These are phyloP conservation scores for Thysanoteuthis rhombus DNA, from an alignment of 2,888 invertebrate genomes.

Conservation along the genomic window DNA sequence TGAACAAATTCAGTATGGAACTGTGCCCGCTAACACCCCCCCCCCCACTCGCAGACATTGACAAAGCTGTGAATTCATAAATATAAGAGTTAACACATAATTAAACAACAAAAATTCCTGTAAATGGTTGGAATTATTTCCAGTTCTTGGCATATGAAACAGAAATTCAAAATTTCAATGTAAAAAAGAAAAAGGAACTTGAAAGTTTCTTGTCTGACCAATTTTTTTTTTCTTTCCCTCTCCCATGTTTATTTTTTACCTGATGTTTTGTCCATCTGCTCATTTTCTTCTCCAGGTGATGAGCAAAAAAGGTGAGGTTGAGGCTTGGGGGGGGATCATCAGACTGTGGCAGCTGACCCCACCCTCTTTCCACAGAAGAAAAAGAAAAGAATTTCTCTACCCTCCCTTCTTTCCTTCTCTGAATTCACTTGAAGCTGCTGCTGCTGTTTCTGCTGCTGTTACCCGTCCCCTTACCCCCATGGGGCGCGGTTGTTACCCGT, in stretches of 20 bases:
- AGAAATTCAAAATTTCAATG: not conserved
- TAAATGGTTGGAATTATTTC: not conserved
- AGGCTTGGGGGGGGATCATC: not conserved
- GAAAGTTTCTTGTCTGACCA: too few species aligned
- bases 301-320: constrained; percentile 12
- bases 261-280: not conserved
- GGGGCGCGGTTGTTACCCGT: not conserved
- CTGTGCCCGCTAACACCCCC: not conserved
- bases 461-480: not conserved
- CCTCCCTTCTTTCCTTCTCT: too few species aligned
- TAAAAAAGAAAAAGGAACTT: too few species aligned
- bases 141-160: not conserved
- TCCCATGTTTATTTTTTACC: not conserved
- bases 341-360: not conserved
- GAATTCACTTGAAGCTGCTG: not conserved
- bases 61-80: not conserved
- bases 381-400: too few species aligned
- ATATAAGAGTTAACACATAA: not conserved
- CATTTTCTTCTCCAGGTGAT: not conserved
- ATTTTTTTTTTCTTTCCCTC: not conserved
- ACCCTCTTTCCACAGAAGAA: not conserved
- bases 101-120: not conserved
- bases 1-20: not conserved
- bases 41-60: not conserved
- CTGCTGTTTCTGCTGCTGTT: constrained; percentile 1